Conservation (phyloP, 1,140 invertebrate genomes). For the Armadillidium nasatum region DNA sequence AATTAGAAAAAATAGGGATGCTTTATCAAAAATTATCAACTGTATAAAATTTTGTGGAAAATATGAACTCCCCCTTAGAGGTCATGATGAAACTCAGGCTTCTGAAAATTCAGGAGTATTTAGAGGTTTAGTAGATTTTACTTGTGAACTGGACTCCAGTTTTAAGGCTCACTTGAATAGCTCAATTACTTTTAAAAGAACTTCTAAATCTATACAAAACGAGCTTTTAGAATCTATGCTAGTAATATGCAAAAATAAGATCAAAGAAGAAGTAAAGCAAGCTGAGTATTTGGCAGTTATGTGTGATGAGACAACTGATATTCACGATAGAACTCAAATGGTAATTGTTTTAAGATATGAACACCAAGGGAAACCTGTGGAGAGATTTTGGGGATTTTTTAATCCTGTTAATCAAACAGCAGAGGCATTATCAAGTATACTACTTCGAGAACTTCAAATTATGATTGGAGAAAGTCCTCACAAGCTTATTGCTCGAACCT, state of each 20-base stretch:
- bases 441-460: conserved; percentile 43
- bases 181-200: conserved; percentile 46
- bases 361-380: conserved; percentile 22
- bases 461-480: conserved; percentile 44
- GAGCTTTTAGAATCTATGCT: conserved; percentile 51
- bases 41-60: conserved; percentile 44
- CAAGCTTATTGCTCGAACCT: conserved; percentile 49
- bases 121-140: conserved; percentile 9
- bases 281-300: conserved; percentile 31
- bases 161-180: conserved; percentile 23
- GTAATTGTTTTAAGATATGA: conserved; percentile 31
- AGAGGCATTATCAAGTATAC: conserved; percentile 28
- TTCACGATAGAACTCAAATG: conserved; percentile 24
- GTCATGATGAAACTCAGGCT: background rate
- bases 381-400: conserved; percentile 36
- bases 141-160: conserved; percentile 21
- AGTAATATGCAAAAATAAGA: conserved; percentile 28
- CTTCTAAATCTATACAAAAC: conserved; percentile 48
- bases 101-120: conserved; percentile 15
- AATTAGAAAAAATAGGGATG: conserved; percentile 34
- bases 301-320: conserved; percentile 30
- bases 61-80: conserved; percentile 12
- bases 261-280: conserved; percentile 29
- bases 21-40: conserved; percentile 43
- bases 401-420: conserved; percentile 24